phyloP scores from a whole-genome alignment of 2,888 invertebrate genomes.

The Imbricaverruca yamaguchii region DNA sequence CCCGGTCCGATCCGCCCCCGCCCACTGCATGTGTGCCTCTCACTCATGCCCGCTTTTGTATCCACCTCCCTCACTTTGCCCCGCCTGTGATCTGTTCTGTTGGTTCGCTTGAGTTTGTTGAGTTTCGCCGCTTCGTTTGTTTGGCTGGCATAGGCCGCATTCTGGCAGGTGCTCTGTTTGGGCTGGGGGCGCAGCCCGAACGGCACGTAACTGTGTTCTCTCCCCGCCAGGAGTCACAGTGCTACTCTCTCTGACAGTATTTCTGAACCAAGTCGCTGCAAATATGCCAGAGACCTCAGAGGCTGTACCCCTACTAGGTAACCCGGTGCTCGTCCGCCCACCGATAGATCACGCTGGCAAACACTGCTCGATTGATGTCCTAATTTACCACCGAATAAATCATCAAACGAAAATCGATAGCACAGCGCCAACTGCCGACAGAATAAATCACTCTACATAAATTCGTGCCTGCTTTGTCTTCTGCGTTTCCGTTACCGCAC shows the following conservation, averaged over 20 bases:
- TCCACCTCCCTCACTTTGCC: neutral
- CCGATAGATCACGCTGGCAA: neutral
- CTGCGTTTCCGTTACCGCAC: neutral
- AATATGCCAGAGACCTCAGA: conserved; percentile 97
- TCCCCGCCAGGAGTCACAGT: conserved; percentile 79
- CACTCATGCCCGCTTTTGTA: too few species aligned
- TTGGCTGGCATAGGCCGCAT: too few species aligned
- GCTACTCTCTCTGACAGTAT: conserved; percentile 93
- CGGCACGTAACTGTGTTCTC: neutral
- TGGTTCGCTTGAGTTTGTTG: neutral
- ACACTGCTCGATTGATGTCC: conserved; percentile 3
- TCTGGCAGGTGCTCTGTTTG: conserved; percentile 2
- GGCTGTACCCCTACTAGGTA: conserved; percentile 77
- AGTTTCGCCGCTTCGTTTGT: neutral
- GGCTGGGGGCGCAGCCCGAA: neutral
- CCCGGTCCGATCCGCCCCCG: neutral
- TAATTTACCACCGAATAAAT: conserved; percentile 3
- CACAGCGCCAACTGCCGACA: neutral
- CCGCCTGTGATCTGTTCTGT: neutral
- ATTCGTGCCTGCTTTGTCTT: neutral
- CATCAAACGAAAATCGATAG: neutral
- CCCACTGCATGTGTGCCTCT: neutral
- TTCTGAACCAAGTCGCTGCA: conserved; percentile 96
- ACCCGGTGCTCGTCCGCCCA: neutral
- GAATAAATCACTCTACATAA: neutral